Percentiles rank a stretch among this genome's conserved stretches.
These are phyloP conservation scores for Leptopilina boulardi DNA, from an alignment of 1,140 invertebrate species.

Conservation along the genomic window DNA sequence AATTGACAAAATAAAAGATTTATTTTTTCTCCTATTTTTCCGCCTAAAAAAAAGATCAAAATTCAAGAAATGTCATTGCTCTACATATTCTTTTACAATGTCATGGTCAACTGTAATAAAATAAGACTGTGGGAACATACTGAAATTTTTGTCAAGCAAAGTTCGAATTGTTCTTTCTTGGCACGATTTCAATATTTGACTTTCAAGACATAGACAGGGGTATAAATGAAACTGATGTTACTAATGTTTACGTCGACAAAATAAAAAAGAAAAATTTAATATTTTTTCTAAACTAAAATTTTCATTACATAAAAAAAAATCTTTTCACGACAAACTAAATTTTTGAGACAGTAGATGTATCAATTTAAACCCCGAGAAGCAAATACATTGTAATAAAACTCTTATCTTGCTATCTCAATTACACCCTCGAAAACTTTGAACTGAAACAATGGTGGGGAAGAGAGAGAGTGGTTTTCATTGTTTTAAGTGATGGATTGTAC, in stretches of 20 bases:
- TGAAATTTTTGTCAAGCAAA: background rate
- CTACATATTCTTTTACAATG: constrained; percentile 37
- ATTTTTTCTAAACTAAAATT: too few relatives aligned
- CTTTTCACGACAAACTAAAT: too few relatives aligned
- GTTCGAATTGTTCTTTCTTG: constrained; percentile 45
- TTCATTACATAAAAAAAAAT: too few relatives aligned
- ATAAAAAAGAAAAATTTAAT: too few relatives aligned
- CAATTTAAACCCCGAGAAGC: too few relatives aligned
- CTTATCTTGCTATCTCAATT: too few relatives aligned
- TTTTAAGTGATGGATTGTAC: too few relatives aligned
- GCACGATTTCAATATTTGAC: constrained; percentile 45
- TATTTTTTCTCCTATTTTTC: background rate
- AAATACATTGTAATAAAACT: too few relatives aligned
- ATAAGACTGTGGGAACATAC: constrained; percentile 25
- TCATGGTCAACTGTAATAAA: constrained; percentile 44
- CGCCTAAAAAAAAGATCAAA: background rate
- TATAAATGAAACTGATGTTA: constrained; percentile 42
- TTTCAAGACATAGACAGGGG: constrained; percentile 39
- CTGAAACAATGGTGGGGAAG: too few relatives aligned
- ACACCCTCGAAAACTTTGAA: too few relatives aligned
- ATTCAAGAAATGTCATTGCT: background rate
- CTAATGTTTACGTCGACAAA: background rate
- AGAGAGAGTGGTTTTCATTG: too few relatives aligned
- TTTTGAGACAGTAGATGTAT: too few relatives aligned
- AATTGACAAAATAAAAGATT: background rate